Percentiles rank a stretch among this genome's conserved stretches.
phyloP scores from a whole-genome alignment of 2,888 invertebrate species.

The Gordius sp. region DNA sequence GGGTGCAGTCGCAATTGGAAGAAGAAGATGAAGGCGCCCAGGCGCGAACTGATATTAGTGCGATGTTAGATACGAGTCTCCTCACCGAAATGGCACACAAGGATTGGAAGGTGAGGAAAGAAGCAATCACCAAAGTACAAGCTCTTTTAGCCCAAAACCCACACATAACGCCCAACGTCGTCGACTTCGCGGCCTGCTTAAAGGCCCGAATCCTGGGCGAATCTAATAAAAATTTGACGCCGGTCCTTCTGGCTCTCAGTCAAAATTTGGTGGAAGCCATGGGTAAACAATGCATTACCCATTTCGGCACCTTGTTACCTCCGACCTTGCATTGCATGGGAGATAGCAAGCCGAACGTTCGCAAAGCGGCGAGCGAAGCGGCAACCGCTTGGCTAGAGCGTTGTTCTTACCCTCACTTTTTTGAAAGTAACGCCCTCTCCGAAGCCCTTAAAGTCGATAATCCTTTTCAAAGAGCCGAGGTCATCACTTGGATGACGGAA shows the following conservation, averaged over 20 bases:
- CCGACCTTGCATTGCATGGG: conserved; percentile 43
- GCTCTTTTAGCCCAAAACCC: conserved; percentile 46
- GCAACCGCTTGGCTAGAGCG: conserved; percentile 58
- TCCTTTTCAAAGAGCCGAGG: conserved; percentile 48
- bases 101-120: conserved; percentile 64
- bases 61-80: too few relatives aligned
- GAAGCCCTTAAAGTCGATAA: conserved; percentile 61
- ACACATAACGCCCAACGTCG: conserved; percentile 52
- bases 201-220: conserved; percentile 51
- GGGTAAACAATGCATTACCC: conserved; percentile 50
- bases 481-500: conserved; percentile 20
- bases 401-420: conserved; percentile 47
- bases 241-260: conserved; percentile 41
- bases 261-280: conserved; percentile 52
- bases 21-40: too few relatives aligned
- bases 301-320: conserved; percentile 54
- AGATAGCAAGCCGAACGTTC: conserved; percentile 52
- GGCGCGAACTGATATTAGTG: too few relatives aligned
- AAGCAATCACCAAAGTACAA: conserved; percentile 45
- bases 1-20: too few relatives aligned
- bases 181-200: conserved; percentile 53
- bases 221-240: conserved; percentile 59
- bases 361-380: conserved; percentile 50
- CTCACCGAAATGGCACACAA: conserved; percentile 57
- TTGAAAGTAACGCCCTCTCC: conserved; percentile 61